These are phyloP conservation scores for Gadopsis bispinosus DNA, from an alignment of 2,797 vertebrate species.

Conservation along the genomic window DNA sequence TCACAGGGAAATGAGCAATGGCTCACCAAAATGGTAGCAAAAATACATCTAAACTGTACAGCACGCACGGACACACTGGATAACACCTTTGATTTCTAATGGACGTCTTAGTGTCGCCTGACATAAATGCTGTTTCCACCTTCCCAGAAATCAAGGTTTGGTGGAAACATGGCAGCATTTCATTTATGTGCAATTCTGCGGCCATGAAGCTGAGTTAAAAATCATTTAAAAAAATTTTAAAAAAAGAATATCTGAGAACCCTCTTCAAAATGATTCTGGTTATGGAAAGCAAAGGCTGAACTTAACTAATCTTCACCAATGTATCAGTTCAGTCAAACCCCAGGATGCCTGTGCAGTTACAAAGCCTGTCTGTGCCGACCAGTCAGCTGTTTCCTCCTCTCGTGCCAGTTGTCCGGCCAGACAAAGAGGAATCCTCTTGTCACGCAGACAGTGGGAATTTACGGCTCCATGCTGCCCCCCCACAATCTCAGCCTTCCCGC, in stretches of 20 bases:
- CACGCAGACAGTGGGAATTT: constrained; percentile 52
- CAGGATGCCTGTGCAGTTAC: neutral
- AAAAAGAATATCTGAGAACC: neutral
- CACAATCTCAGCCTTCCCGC: constrained; percentile 39
- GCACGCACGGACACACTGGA: neutral
- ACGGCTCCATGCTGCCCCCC: constrained; percentile 37
- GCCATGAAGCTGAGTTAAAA: neutral
- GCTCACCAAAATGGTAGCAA: neutral
- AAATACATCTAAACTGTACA: neutral
- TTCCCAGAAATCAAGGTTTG: neutral
- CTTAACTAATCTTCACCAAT: neutral
- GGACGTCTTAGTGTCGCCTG: neutral
- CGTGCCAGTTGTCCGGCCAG: constrained; percentile 77
- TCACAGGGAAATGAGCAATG: constrained; percentile 1
- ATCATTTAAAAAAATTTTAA: no score
- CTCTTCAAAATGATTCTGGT: neutral
- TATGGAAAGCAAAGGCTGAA: neutral
- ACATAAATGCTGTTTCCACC: neutral
- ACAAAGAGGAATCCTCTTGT: constrained; percentile 72
- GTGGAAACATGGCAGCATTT: neutral
- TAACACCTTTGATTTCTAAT: neutral
- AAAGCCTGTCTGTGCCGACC: constrained; percentile 30
- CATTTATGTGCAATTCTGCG: neutral
- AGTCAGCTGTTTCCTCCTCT: constrained; percentile 78
- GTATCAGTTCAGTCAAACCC: neutral